Evolutionary conservation across 1,140 invertebrate species (phyloP), one percentile per base, ranked within the genome.

Genomic region (Plodia interpunctella): DNA sequence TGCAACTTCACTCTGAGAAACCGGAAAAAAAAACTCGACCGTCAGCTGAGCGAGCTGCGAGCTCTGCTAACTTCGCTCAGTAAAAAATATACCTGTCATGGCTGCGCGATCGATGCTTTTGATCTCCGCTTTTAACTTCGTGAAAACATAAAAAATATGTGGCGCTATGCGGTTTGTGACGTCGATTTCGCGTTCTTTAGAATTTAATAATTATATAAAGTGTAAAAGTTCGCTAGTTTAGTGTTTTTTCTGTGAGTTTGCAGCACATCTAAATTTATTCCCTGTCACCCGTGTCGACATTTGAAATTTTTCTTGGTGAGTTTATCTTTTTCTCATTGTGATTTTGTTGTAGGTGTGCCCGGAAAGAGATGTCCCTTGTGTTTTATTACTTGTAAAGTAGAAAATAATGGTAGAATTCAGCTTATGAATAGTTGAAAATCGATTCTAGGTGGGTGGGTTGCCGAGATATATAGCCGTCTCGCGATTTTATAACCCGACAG

Each of bases 401-500:
- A 35, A 64, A 70, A 77, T 69, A 67, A 63, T 69, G 52, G 44
- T 61, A 74, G 70, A 76, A 74, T 70, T 77, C 57, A 44, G 25
- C 54, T 60, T 71, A 52, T 67, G 72, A 76, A 72, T 78, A 74
- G 68, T 73, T 81, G 79, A 87, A 88, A 88, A 88, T 88, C 85
- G 85, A 88, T 88, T 80, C 75, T 76, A 81, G 74, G 82, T 88
- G 83, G 85, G 85, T 88, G 85, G 85, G 85, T 73, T 83, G 70
- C 57, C 60, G 60, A 64, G 60, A 65, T 74, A 62, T 75, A 51
- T 65, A 70, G 25, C 60, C 58, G 55, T 87, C 85, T 78, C 82
- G 63, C 65, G 80, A 68, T 55, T 25, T 38, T 86, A 84, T 83
- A 80, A 87, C 57, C 74, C 86, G 76, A 60, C 76, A 70, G 66